A percentile compares a stretch with the other conserved stretches of the same genome.
phyloP scores from a whole-genome alignment of 2,888 invertebrate genomes.

The Pollenia labialis region DNA sequence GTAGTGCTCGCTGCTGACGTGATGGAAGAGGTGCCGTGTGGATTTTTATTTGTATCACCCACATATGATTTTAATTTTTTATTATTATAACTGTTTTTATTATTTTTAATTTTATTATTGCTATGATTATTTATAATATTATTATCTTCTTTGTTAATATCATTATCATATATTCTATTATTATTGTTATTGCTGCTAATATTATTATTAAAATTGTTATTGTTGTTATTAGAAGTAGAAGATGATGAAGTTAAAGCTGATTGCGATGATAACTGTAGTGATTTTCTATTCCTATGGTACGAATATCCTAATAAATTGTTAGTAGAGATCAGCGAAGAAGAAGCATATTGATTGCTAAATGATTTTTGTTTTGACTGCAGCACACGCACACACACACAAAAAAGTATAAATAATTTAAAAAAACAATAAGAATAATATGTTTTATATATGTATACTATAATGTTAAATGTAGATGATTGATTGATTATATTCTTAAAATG shows the following conservation, averaged over 20 bases:
- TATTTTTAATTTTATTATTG: constrained; percentile 73
- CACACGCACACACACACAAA: constrained; percentile 75
- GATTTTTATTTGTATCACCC: constrained; percentile 78
- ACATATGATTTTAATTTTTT: constrained; percentile 78
- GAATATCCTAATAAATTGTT: constrained; percentile 83
- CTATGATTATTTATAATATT: constrained; percentile 66
- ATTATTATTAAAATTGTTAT: constrained; percentile 60
- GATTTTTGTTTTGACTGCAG: constrained; percentile 84
- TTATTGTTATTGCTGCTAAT: constrained; percentile 36
- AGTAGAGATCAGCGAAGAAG: constrained; percentile 83
- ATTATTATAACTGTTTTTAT: constrained; percentile 72
- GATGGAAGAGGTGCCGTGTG: constrained; percentile 73
- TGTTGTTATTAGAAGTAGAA: constrained; percentile 72
- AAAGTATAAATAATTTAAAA: constrained; percentile 53
- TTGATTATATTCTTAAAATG: neutral
- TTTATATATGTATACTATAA: constrained; percentile 5
- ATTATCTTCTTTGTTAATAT: constrained; percentile 64
- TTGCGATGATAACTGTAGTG: constrained; percentile 80
- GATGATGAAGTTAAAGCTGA: constrained; percentile 77
- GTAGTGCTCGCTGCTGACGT: constrained; percentile 77
- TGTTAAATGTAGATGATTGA: constrained; percentile 5
- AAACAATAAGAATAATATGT: constrained; percentile 31
- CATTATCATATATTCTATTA: constrained; percentile 72
- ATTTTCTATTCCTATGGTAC: constrained; percentile 83
- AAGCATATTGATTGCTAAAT: constrained; percentile 82